Conservation (phyloP, 2,113 vertebrate species). For the Pseudorhombus dupliciocellatus region DNA sequence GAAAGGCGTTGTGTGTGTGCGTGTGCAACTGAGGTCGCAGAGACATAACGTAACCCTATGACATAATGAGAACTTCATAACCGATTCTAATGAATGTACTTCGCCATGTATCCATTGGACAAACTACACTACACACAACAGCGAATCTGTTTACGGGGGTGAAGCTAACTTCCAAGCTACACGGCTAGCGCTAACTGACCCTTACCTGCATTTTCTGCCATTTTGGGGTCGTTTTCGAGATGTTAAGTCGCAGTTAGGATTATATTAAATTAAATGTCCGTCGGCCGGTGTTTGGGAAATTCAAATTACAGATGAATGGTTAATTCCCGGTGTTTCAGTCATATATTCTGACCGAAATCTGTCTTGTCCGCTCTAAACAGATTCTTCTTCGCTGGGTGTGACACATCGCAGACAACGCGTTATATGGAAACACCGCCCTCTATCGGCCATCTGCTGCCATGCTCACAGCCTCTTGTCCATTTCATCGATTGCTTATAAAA, state of each 20-base stretch:
- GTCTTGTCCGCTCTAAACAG: conserved; percentile 25
- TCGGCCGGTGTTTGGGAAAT: background rate
- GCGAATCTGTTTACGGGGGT: background rate
- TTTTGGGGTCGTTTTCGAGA: conserved; percentile 13
- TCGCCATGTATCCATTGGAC: fast-evolving
- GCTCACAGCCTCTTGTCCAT: background rate
- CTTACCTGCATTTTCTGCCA: conserved; percentile 74
- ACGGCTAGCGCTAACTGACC: conserved; percentile 47
- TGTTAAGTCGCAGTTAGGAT: background rate
- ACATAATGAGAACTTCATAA: too few species aligned
- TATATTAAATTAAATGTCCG: background rate
- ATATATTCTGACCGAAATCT: conserved; percentile 5
- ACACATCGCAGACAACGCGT: background rate
- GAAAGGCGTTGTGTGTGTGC: background rate
- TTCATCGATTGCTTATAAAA: too few species aligned
- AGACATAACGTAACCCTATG: background rate
- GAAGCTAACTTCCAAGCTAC: conserved; percentile 29
- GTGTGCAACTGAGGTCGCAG: background rate
- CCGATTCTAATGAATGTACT: background rate
- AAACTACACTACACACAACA: background rate
- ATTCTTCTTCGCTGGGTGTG: conserved; percentile 41
- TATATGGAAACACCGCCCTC: conserved; percentile 1
- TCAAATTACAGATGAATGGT: background rate
- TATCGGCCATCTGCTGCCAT: background rate
- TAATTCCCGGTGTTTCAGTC: conserved; percentile 13